A percentile compares a stretch with the other conserved stretches of the same genome.
Conservation (phyloP, 2,797 vertebrate genomes). For the Rhynchotus rufescens region DNA sequence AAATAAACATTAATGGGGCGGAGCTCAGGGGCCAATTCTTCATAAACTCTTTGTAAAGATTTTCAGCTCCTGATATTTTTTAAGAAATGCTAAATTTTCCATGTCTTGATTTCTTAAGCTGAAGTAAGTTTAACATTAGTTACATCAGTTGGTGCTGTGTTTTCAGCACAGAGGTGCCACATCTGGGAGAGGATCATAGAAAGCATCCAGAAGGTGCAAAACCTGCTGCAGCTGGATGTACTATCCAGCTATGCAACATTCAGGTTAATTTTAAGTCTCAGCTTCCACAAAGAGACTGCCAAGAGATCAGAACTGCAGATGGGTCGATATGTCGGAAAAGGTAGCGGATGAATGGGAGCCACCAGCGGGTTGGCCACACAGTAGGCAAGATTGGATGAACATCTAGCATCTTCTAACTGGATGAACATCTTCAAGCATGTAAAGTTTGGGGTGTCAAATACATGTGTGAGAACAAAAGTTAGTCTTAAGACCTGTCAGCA, state of each 20-base stretch:
- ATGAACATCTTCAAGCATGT: background rate
- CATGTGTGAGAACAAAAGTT: background rate
- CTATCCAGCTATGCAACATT: background rate
- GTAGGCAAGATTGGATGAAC: background rate
- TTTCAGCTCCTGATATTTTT: background rate
- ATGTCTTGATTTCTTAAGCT: background rate
- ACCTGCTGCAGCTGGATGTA: background rate
- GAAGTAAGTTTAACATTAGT: background rate
- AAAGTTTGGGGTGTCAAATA: background rate
- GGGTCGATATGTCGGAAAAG: background rate
- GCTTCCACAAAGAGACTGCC: background rate
- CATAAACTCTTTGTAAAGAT: background rate
- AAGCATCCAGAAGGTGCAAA: background rate
- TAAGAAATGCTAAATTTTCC: background rate
- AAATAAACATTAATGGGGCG: conserved; percentile 32
- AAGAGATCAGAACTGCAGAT: background rate
- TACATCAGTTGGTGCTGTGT: background rate
- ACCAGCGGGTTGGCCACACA: background rate
- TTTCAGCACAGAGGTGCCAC: background rate
- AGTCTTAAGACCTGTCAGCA: background rate
- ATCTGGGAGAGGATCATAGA: accelerated
- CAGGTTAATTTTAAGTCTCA: background rate
- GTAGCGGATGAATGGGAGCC: background rate
- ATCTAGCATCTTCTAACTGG: background rate
- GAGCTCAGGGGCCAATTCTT: conserved; percentile 15